A percentile compares a stretch with the other conserved stretches of the same genome.
phyloP scores from a whole-genome alignment of 2,888 invertebrate genomes.

The Napeogenes sylphis region DNA sequence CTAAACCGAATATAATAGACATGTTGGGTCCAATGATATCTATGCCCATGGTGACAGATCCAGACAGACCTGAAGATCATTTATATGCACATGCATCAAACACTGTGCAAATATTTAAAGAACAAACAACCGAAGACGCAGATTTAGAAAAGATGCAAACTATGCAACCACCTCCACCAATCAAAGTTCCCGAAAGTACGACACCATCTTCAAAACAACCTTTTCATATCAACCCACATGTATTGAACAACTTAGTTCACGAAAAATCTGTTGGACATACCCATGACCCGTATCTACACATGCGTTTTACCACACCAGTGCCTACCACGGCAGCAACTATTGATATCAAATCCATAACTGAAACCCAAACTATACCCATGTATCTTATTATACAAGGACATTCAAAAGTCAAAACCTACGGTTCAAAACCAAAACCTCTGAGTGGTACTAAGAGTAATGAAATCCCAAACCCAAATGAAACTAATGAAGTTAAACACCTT shows the following conservation, averaged over 20 bases:
- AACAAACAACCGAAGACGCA: constrained; percentile 46
- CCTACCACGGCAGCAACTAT: constrained; percentile 63
- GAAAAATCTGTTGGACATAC: constrained; percentile 47
- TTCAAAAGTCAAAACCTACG: constrained; percentile 90
- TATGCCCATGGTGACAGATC: constrained; percentile 65
- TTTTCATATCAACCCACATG: constrained; percentile 48
- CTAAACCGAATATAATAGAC: constrained; percentile 51
- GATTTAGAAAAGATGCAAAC: constrained; percentile 77
- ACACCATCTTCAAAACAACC: constrained; percentile 40
- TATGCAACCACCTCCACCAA: constrained; percentile 77
- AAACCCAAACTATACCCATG: constrained; percentile 79
- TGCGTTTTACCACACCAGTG: constrained; percentile 70
- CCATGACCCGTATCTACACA: constrained; percentile 66
- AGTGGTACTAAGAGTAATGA: constrained; percentile 62
- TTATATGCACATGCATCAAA: constrained; percentile 68
- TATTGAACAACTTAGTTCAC: constrained; percentile 40
- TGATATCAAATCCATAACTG: constrained; percentile 48
- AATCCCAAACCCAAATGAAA: constrained; percentile 70
- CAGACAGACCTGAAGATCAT: constrained; percentile 63
- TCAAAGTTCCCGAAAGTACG: constrained; percentile 44
- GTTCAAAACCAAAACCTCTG: constrained; percentile 50
- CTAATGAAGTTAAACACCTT: constrained; percentile 77
- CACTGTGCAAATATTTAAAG: constrained; percentile 62
- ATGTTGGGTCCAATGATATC: constrained; percentile 70
- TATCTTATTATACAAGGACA: constrained; percentile 91